Conservation (phyloP, 2,888 invertebrate genomes). For the Ptilodon capucinus region DNA sequence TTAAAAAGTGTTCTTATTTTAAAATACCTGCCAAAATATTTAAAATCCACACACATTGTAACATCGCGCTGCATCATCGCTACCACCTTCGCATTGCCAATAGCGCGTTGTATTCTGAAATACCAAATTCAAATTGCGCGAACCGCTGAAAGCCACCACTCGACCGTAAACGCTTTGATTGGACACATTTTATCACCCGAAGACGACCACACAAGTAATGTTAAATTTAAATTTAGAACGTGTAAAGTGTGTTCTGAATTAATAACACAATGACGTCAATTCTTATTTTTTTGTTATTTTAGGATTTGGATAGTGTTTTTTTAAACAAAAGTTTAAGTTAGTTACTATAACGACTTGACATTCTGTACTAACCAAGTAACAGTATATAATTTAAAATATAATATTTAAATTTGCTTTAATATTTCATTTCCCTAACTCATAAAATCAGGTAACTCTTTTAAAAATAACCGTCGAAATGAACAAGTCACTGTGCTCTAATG, state of each 20-base stretch:
- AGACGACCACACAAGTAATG: slow-evolving; percentile 37
- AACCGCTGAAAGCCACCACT: slow-evolving; percentile 29
- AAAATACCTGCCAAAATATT: not conserved
- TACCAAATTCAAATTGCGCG: slow-evolving; percentile 38
- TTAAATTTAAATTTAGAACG: slow-evolving; percentile 5
- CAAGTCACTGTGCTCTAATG: not conserved
- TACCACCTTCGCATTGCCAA: slow-evolving; percentile 37
- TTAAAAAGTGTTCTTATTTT: too few species aligned
- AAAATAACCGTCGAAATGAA: not conserved
- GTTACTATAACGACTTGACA: too few species aligned
- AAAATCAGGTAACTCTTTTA: not conserved
- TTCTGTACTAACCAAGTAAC: too few species aligned
- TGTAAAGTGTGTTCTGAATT: slow-evolving; percentile 3
- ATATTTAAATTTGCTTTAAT: too few species aligned
- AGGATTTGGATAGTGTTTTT: too few species aligned
- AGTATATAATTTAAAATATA: too few species aligned
- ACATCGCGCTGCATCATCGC: slow-evolving; percentile 25
- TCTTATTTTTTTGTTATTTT: not conserved
- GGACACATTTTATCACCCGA: slow-evolving; percentile 37
- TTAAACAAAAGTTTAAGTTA: not conserved
- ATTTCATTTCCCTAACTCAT: not conserved
- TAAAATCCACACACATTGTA: slow-evolving; percentile 34
- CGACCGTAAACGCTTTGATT: slow-evolving; percentile 45
- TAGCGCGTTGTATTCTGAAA: slow-evolving; percentile 40
- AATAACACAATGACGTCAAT: not conserved